Evolutionary conservation across 1,140 invertebrate species (phyloP).

Genomic region (Caenorhabditis inopinata): DNA sequence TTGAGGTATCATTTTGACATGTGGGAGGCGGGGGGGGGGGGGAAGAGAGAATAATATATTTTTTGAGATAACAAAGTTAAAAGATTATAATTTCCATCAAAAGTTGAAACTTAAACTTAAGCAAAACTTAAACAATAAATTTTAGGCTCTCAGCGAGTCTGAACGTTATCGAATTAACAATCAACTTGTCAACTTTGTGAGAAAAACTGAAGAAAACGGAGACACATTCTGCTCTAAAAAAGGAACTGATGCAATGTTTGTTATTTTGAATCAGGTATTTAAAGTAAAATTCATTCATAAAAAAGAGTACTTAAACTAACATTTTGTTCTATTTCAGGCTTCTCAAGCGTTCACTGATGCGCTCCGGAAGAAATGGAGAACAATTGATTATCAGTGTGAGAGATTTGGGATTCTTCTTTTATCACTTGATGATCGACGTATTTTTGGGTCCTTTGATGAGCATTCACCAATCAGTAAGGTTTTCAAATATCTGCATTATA

Average conservation of each 20-base stretch:
- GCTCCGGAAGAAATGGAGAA: neutral
- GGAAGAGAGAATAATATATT: no score
- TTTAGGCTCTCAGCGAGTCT: neutral
- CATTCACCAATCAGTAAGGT: conserved; percentile 5
- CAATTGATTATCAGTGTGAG: neutral
- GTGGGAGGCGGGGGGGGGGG: no score
- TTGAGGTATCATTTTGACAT: neutral
- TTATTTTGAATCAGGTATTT: neutral
- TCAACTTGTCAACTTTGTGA: neutral
- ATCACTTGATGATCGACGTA: neutral
- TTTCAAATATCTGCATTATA: neutral
- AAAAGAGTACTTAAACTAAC: neutral
- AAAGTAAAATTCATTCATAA: no score
- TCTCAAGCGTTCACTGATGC: neutral
- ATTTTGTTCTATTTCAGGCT: neutral
- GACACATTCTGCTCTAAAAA: neutral
- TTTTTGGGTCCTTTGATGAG: neutral
- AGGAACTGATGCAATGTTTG: conserved; percentile 16
- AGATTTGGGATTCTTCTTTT: neutral
- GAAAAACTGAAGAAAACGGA: neutral
- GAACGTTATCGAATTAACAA: neutral
- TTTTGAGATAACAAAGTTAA: no score
- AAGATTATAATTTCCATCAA: no score
- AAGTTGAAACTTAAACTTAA: no score
- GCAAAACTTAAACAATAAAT: no score